Evolutionary conservation across 1,140 invertebrate genomes (phyloP).

Genomic region (Potamilus streckersoni): DNA sequence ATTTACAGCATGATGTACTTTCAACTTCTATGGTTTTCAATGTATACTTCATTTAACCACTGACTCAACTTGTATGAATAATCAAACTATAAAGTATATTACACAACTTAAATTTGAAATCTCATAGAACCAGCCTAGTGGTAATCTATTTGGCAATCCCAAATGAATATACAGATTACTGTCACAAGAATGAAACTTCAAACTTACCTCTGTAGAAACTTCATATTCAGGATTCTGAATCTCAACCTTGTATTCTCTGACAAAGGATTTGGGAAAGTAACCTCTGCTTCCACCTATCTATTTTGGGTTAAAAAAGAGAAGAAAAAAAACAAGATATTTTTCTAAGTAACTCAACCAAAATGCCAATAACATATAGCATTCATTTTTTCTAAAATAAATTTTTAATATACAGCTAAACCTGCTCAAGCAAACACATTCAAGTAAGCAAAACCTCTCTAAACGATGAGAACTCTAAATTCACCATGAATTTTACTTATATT

Average conservation of each 20-base stretch:
- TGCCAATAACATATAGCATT: neutral
- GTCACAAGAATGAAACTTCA: neutral
- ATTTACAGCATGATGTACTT: no score
- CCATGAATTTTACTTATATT: no score
- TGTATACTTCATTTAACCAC: neutral
- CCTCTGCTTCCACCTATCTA: slow-evolving; percentile 77
- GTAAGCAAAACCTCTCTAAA: no score
- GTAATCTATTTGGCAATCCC: neutral
- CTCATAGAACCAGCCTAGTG: neutral
- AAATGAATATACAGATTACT: no score
- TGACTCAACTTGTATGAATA: neutral
- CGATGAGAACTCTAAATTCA: no score
- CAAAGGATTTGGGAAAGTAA: slow-evolving; percentile 75
- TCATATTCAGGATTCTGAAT: slow-evolving; percentile 63
- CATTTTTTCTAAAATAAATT: neutral
- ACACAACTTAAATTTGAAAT: neutral
- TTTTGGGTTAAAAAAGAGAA: neutral
- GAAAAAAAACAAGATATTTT: slow-evolving; percentile 18
- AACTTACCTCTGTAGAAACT: slow-evolving; percentile 69
- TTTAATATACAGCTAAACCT: no score
- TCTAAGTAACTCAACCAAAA: neutral
- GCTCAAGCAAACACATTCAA: no score
- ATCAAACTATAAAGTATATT: neutral
- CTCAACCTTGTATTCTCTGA: slow-evolving; percentile 71
- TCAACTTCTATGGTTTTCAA: neutral